Base-by-base conservation (phyloP, 2,888 invertebrate species). In the Lasiommata megera region DNA sequence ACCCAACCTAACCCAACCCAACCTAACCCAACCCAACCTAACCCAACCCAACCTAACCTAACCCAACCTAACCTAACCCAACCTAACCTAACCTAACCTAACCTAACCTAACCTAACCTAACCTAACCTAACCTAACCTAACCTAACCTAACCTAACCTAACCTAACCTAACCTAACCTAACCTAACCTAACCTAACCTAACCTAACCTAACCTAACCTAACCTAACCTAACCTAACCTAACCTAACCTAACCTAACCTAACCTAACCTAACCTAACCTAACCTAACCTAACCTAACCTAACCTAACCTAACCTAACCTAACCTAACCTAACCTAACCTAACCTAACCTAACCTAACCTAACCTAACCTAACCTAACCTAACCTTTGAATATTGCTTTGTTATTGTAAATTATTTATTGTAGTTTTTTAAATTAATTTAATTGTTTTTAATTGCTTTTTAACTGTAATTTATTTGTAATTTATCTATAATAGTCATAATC, bases 41-140 rank as follows among this genome's bases (percentile, higher is more conserved):
- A 57, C 57, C 57, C 46, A 54, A 54, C 54, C 54, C 46, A 54
- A 54, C 54, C 52, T 58, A 59, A 53, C 58, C 48, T 48, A 55
- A 55, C 61, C 57, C 51, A 62, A 59, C 56, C 55, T 55, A 54
- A 34, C 34, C 34, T 34, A 34, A 34, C 34, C 34, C 9, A 34
- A 62, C 47, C 64, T 60, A 60, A 62, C 62, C 62, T 59, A 54
- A 57, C 61, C 61, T 61, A 59, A 61, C 52, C 52, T 41, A 34
- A 40, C 47, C 47, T 46, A 41, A 48, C 40, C 55, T 53, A 53
- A 52, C 60, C 57, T 53, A 54, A 60, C 60, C 55, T 48, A 48
- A 55, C 47, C 55, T 48, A 48, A 55, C 47, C 55, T 48, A 48
- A 55, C 47, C 55, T 48, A 40, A 55, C 51, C 57, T 52, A 52